Percentiles rank a stretch among this genome's conserved stretches.
phyloP scores from a whole-genome alignment of 2,113 vertebrate genomes.

The Mirounga angustirostris region DNA sequence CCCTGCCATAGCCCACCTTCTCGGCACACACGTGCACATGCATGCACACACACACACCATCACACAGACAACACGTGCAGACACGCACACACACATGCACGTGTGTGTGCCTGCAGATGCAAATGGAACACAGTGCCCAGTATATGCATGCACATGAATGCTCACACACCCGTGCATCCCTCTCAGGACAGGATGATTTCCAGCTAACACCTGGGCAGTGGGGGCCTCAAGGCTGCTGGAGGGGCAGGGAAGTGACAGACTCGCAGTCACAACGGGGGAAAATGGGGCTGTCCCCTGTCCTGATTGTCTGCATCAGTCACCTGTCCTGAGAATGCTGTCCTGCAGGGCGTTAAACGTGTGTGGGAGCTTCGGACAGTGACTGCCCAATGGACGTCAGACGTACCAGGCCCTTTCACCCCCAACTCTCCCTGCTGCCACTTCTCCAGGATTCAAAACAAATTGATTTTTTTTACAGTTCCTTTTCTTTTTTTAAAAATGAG shows the following conservation, averaged over 20 bases:
- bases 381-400: not conserved
- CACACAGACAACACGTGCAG: rapidly evolving
- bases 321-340: not conserved
- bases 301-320: not conserved
- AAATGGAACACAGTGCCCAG: not conserved
- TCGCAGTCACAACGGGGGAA: not conserved
- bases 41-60: not conserved
- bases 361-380: not conserved
- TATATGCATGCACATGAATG: not conserved
- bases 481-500: not conserved
- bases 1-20: not conserved
- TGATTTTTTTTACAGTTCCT: not conserved
- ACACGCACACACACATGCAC: too few species aligned
- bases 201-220: not conserved
- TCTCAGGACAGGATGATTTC: not conserved
- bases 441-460: not conserved
- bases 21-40: not conserved
- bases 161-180: rapidly evolving
- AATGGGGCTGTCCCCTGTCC: not conserved
- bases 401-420: too few species aligned
- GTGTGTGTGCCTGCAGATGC: not conserved
- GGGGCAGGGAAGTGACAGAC: not conserved
- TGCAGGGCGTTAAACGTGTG: rapidly evolving
- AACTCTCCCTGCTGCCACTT: not conserved
- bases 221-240: not conserved